These are phyloP conservation scores for Taxidea taxus DNA, from an alignment of 2,113 vertebrate species.

Conservation along the genomic window DNA sequence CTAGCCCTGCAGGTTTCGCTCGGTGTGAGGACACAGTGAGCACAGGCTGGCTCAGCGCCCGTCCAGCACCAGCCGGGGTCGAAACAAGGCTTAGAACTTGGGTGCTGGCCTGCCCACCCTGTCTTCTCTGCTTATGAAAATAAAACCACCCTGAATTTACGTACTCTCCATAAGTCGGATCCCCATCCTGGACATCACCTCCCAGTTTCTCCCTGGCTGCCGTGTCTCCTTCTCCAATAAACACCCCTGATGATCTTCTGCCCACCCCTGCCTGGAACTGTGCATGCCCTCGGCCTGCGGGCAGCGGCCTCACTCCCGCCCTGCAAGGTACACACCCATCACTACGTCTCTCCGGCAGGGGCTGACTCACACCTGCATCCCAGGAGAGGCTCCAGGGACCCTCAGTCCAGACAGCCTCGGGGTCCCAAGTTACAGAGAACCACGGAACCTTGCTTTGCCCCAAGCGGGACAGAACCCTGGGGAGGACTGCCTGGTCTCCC, in stretches of 20 bases:
- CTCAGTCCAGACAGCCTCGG: background rate
- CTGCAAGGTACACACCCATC: background rate
- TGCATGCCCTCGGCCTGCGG: background rate
- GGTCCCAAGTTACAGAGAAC: background rate
- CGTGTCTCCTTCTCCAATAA: background rate
- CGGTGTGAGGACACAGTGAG: background rate
- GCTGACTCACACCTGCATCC: background rate
- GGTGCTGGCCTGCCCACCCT: too few species aligned
- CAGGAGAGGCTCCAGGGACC: accelerated
- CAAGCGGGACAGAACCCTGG: background rate
- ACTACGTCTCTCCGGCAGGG: background rate
- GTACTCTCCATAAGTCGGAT: background rate
- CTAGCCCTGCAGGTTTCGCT: background rate
- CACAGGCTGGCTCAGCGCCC: background rate
- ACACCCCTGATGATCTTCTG: background rate
- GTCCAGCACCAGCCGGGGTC: background rate
- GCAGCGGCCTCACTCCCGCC: background rate
- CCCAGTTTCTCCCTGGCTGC: background rate
- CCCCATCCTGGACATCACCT: background rate
- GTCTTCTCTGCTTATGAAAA: background rate
- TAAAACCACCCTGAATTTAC: background rate
- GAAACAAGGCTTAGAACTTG: background rate
- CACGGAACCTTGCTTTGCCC: background rate
- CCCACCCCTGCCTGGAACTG: background rate
- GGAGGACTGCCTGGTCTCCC: background rate